Percentiles rank a stretch among this genome's conserved stretches.
Evolutionary conservation across 2,797 vertebrate genomes (phyloP).

Genomic region (Steatocranus sp.): DNA sequence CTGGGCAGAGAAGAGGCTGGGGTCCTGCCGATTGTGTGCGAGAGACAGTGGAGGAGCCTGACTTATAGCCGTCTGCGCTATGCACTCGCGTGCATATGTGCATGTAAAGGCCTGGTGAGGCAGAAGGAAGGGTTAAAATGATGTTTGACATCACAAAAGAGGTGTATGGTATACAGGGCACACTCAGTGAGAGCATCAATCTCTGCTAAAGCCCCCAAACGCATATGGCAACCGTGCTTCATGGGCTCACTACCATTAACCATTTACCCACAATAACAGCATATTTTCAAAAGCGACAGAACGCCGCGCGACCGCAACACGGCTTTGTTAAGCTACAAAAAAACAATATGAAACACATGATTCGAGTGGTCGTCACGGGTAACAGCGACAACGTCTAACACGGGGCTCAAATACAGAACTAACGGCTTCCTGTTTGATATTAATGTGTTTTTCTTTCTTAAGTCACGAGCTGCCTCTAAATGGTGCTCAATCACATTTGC

Average conservation of each 20-base stretch:
- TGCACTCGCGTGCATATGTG: background rate
- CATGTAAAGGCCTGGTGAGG: conserved; percentile 2
- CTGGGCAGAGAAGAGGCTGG: conserved; percentile 23
- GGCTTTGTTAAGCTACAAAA: background rate
- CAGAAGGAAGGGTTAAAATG: conserved; percentile 34
- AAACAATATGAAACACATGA: background rate
- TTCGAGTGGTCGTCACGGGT: background rate
- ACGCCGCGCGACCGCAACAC: background rate
- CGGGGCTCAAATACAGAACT: background rate
- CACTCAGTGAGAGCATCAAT: background rate
- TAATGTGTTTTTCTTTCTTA: background rate
- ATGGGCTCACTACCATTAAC: background rate
- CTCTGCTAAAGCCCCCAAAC: background rate
- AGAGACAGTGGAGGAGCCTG: background rate
- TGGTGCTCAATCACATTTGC: conserved; percentile 32
- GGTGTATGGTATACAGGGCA: background rate
- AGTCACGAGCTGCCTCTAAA: conserved; percentile 29
- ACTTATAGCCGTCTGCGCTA: background rate
- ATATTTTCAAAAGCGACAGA: background rate
- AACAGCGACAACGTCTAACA: background rate
- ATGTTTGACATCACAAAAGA: conserved; percentile 35
- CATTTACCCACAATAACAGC: background rate
- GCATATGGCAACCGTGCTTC: background rate
- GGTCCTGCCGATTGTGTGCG: background rate
- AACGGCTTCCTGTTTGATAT: conserved; percentile 26